These are phyloP conservation scores for Corapipo altera DNA, from an alignment of 2,113 vertebrate species.

Conservation along the genomic window DNA sequence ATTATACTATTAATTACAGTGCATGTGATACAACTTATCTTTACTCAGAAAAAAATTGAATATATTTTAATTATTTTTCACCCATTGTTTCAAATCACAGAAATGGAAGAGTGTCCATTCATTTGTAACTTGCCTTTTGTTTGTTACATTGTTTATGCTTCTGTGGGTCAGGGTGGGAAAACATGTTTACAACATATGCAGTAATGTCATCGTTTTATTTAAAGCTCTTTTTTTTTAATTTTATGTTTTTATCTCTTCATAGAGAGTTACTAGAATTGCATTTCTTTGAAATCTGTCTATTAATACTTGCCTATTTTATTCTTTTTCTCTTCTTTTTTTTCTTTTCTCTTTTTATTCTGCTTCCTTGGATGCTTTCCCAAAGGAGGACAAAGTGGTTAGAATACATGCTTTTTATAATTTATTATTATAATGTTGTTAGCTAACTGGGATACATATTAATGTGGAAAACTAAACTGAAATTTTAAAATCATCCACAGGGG, in stretches of 20 bases:
- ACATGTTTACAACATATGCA: background rate
- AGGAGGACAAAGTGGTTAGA: conserved; percentile 99
- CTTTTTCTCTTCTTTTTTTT: conserved; percentile 72
- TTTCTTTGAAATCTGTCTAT: conserved; percentile 57
- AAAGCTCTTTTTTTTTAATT: background rate
- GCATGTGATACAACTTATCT: background rate
- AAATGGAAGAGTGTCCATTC: background rate
- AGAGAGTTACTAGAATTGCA: conserved; percentile 52
- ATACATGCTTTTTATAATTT: conserved; percentile 82
- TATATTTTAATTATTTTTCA: background rate
- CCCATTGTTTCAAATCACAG: background rate
- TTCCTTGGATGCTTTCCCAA: conserved; percentile 95
- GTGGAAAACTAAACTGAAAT: background rate
- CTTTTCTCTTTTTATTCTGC: conserved; percentile 81
- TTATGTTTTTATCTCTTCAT: conserved; percentile 19
- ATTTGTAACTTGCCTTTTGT: background rate
- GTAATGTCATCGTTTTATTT: conserved; percentile 10
- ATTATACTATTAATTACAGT: background rate
- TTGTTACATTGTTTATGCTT: background rate
- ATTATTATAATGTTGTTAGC: conserved; percentile 65
- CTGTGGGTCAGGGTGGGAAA: background rate
- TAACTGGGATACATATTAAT: conserved; percentile 47
- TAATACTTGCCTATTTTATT: conserved; percentile 70
- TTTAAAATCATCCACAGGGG: background rate
- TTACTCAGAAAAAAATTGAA: background rate